Percentiles rank a stretch among this genome's conserved stretches.
These are phyloP conservation scores for Hipposideros armiger DNA, from an alignment of 2,113 vertebrate species.

Conservation along the genomic window DNA sequence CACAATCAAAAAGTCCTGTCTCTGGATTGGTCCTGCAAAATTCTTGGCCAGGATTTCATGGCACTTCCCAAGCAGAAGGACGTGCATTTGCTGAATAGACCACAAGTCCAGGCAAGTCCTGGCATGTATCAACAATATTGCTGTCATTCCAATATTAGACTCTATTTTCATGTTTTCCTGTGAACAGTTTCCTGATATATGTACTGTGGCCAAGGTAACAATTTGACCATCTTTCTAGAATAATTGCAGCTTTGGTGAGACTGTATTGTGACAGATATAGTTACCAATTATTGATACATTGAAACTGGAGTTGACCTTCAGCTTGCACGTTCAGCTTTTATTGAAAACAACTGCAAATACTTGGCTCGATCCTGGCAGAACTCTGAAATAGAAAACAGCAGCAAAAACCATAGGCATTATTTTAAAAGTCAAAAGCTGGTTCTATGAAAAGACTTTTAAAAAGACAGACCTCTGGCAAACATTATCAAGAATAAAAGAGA, in stretches of 20 bases:
- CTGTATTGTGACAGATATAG: slow-evolving; percentile 38
- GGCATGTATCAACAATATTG: slow-evolving; percentile 22
- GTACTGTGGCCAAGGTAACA: slow-evolving; percentile 55
- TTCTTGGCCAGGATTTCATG: not conserved
- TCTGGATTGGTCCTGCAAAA: slow-evolving; percentile 15
- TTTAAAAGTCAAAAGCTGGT: slow-evolving; percentile 6
- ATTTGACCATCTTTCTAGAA: slow-evolving; percentile 59
- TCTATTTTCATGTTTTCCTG: slow-evolving; percentile 6
- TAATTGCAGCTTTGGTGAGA: slow-evolving; percentile 49
- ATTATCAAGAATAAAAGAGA: slow-evolving; percentile 41
- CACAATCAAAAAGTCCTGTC: not conserved
- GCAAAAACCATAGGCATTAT: not conserved
- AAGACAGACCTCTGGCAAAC: slow-evolving; percentile 1
- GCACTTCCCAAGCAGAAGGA: slow-evolving; percentile 14
- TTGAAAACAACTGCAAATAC: slow-evolving; percentile 33
- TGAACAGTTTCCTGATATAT: slow-evolving; percentile 52
- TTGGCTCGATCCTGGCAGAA: not conserved
- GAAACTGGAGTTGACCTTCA: slow-evolving; percentile 40
- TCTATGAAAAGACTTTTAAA: slow-evolving; percentile 29
- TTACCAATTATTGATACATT: slow-evolving; percentile 54
- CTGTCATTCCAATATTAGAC: slow-evolving; percentile 43
- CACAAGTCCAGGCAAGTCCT: not conserved
- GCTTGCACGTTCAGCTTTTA: slow-evolving; percentile 13
- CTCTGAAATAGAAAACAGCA: slow-evolving; percentile 30
- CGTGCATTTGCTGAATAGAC: not conserved